Evolutionary conservation across 1,140 invertebrate genomes (phyloP), one percentile per base, ranked within the genome.

Genomic region (Drosophila pectinifera): DNA sequence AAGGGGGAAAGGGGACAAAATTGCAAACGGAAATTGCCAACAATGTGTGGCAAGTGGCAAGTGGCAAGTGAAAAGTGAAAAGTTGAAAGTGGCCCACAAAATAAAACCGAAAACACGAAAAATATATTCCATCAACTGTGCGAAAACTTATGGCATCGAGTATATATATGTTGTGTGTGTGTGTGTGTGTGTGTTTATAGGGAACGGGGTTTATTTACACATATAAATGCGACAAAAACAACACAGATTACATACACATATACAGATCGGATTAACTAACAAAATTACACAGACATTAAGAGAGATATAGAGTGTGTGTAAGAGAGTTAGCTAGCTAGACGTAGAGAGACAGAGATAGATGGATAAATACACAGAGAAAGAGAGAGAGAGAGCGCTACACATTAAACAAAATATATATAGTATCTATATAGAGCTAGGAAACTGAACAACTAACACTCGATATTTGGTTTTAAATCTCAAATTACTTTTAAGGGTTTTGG

Each of bases 1-100:
- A n/a, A n/a, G n/a, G 48, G 45, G 41, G 34, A 39, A n/a, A 51
- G n/a, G 16, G 49, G 38, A 48, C 56, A 53, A 55, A 75, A 86
- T 83, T 86, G 84, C 67, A 73, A 86, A 75, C 83, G 83, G 83
- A 89, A 89, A 88, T 84, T 80, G 83, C 57, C 59, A 49, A 51
- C 70, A 82, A 80, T 78, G 78, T 80, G 36, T 58, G 57, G 42
- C 42, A 59, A 59, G 56, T 58, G 55, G 41, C 43, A 46, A 26
- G 55, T 36, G 46, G 34, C 6, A 36, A 39, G 20, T 16, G 24
- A 11, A 42, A 49, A 16, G 22, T 38, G 36, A 28, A 36, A 41
- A n/a, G n/a, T n/a, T n/a, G n/a, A n/a, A n/a, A 31, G 31, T 39
- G 34, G 5, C 20, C 41, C 41, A 43, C n/a, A 57, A 55, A 64